Conservation (phyloP, 2,888 invertebrate genomes). For the Aphodius granarius region DNA sequence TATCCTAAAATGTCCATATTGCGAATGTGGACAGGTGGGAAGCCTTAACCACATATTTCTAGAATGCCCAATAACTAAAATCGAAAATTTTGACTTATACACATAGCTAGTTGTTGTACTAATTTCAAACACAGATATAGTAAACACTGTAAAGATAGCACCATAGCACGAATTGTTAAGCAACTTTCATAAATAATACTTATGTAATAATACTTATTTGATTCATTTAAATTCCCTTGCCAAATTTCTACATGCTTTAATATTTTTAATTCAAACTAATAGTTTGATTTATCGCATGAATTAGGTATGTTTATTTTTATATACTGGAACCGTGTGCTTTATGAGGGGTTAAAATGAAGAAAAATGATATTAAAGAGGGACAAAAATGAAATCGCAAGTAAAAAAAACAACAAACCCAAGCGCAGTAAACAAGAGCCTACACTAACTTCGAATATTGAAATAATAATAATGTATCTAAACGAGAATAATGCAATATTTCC, state of each 20-base stretch:
- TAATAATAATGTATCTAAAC: neutral
- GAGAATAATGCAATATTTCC: neutral
- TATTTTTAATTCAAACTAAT: neutral
- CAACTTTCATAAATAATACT: neutral
- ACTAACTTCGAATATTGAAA: neutral
- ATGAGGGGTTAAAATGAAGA: neutral
- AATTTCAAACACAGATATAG: no score
- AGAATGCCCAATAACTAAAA: no score
- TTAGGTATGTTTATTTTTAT: neutral
- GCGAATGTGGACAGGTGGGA: no score
- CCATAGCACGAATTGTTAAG: neutral
- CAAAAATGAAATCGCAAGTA: neutral
- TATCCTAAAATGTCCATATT: no score
- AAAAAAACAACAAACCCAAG: neutral
- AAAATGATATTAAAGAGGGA: neutral
- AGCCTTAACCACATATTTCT: no score
- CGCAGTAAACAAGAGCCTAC: neutral
- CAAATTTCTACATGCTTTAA: neutral
- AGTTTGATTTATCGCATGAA: neutral
- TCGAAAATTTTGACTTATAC: no score
- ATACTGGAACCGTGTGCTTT: neutral
- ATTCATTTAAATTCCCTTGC: no score
- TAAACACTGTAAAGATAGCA: no score
- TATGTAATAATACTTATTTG: no score
- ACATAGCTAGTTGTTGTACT: no score